A percentile compares a stretch with the other conserved stretches of the same genome.
phyloP scores from a whole-genome alignment of 2,888 invertebrate genomes.

The Coleophora deauratella region DNA sequence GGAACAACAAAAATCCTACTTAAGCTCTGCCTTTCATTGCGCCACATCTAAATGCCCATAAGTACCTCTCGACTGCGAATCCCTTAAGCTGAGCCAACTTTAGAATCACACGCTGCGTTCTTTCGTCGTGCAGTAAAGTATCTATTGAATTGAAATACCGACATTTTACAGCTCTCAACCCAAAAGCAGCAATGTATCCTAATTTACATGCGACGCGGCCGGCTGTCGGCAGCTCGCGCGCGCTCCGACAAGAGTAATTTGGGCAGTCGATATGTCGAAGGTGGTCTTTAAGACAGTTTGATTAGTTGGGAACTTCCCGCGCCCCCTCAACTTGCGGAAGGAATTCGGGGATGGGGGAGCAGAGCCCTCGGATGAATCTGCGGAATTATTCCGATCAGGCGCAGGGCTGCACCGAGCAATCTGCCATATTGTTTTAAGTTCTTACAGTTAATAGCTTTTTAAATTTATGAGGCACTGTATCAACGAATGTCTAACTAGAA shows the following conservation, averaged over 20 bases:
- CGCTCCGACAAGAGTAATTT: conserved; percentile 33
- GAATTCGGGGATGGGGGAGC: conserved; percentile 7
- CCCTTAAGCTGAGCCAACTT: conserved; percentile 24
- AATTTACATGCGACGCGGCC: too few relatives aligned
- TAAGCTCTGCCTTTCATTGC: conserved; percentile 23
- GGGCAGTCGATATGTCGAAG: conserved; percentile 49
- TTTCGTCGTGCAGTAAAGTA: too few relatives aligned
- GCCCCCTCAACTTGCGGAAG: conserved; percentile 14
- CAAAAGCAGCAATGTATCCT: too few relatives aligned
- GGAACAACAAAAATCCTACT: conserved; percentile 23
- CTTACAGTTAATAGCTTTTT: not conserved
- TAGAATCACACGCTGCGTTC: too few relatives aligned
- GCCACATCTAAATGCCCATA: conserved; percentile 24
- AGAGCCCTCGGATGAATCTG: conserved; percentile 19
- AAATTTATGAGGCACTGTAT: too few relatives aligned
- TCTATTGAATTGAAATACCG: too few relatives aligned
- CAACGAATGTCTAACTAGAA: too few relatives aligned
- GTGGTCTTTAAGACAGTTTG: conserved; percentile 58
- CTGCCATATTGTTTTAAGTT: too few relatives aligned
- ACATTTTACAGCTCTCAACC: too few relatives aligned
- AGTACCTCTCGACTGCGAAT: conserved; percentile 21
- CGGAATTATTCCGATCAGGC: conserved; percentile 23
- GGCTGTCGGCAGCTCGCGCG: too few relatives aligned
- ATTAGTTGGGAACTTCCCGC: conserved; percentile 49
- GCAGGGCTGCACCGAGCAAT: conserved; percentile 4